Conservation (phyloP, 2,797 vertebrate species). For the Novumbra hubbsi region DNA sequence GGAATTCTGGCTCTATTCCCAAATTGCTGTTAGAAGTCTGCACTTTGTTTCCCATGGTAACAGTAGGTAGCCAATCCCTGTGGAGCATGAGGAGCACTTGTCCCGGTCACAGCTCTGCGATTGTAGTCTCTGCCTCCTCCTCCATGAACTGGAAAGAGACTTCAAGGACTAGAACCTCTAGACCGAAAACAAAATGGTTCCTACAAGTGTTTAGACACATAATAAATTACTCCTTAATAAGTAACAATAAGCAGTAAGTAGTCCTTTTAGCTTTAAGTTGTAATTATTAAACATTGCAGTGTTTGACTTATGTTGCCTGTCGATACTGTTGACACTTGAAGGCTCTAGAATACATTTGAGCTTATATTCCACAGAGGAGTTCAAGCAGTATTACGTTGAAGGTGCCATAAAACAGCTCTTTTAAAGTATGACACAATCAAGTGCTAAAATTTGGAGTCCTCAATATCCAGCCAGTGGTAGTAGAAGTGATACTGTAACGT, state of each 20-base stretch:
- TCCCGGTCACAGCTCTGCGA: conserved; percentile 11
- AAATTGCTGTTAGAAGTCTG: background rate
- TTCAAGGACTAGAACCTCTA: background rate
- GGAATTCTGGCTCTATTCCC: conserved; percentile 14
- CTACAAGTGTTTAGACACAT: background rate
- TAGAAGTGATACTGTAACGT: too few species aligned
- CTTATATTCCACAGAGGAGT: too few species aligned
- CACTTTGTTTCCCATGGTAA: conserved; percentile 13
- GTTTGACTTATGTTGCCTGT: background rate
- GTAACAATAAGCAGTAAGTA: background rate
- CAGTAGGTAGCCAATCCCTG: conserved; percentile 10
- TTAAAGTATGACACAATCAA: too few species aligned
- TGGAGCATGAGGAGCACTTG: background rate
- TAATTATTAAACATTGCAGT: background rate
- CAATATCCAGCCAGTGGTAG: too few species aligned
- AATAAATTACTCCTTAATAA: background rate
- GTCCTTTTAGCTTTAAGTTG: background rate
- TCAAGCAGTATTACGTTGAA: too few species aligned
- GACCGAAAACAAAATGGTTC: background rate
- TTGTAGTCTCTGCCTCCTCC: background rate
- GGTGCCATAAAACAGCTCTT: too few species aligned
- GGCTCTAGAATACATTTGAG: too few species aligned
- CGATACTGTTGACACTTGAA: too few species aligned
- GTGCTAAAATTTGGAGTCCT: too few species aligned
- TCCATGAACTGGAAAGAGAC: background rate